Evolutionary conservation across 2,888 invertebrate species (phyloP), one percentile per base, ranked within the genome.

Genomic region (Didymodactylos carnosus): DNA sequence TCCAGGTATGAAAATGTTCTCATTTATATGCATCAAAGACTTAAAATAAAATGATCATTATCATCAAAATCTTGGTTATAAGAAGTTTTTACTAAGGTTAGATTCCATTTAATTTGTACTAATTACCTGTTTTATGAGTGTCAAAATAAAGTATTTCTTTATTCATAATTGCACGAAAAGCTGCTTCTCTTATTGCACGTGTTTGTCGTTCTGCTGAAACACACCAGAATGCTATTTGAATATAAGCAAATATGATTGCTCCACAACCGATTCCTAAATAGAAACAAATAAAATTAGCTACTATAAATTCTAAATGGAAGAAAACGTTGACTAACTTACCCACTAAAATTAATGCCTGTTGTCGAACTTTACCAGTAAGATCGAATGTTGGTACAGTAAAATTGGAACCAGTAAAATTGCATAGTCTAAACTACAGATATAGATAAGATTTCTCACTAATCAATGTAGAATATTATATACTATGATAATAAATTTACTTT

Each of bases 121-220:
- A 7, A 83, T 82, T 80, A 27, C 81, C 81, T 1, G 79, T 76
- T 41, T 81, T 81, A 73, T 81, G 78, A 0, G 79, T 79, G 75
- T 83, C 83, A 77, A 81, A 82, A 82, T 82, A 83, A 39, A 80
- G 80, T 70, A 82, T 80, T 70, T 82, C 81, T 75, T 82, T 82
- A 43, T 80, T 76, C 43, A 82, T 74, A 7, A 82, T 77, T 70
- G 80, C 79, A 51, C 79, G 78, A 75, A 86, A 82, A 76, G 86
- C 86, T 39, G 78, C 77, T 35, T 80, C 79, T 27, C 86, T 79
- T 23, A 86, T 81, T 39, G 81, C 78, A 72, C 83, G 80, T 0
- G 84, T 80, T 80, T 87, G 86, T 73, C 84, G 78, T 76, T 84
- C 83, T 13, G 84, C 81, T 4, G 83, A 80, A 5, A 78, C 77